Conservation (phyloP, 1,140 invertebrate species). For the Drosophila asahinai region DNA sequence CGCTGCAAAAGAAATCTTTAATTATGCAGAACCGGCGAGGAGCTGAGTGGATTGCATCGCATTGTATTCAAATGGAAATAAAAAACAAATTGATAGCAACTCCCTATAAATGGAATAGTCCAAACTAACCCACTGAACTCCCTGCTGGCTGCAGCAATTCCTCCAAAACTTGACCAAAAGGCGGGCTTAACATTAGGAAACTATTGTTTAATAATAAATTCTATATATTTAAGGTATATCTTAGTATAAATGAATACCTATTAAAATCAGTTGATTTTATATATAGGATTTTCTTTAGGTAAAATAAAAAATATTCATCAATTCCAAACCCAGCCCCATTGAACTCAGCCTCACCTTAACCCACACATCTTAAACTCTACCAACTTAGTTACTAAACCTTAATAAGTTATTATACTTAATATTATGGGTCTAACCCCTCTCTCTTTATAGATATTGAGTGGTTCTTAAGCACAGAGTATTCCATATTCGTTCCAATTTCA, state of each 20-base stretch:
- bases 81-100: neutral
- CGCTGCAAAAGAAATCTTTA: constrained; percentile 37
- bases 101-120: neutral
- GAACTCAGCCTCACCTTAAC: neutral
- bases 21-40: constrained; percentile 33
- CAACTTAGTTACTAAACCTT: neutral
- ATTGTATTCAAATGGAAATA: constrained; percentile 9
- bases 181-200: too few species aligned
- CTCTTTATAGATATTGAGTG: too few species aligned
- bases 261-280: too few species aligned
- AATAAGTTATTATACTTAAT: neutral
- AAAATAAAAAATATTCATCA: too few species aligned
- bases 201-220: too few species aligned
- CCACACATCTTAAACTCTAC: neutral
- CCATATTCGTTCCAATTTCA: neutral
- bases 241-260: too few species aligned
- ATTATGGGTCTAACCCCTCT: neutral
- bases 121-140: too few species aligned
- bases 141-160: too few species aligned
- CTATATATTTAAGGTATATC: too few species aligned
- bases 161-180: too few species aligned
- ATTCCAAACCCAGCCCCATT: neutral
- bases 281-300: too few species aligned
- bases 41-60: constrained; percentile 22
- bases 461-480: neutral